Conservation (phyloP, 2,888 invertebrate species). For the Napeogenes sylphis region DNA sequence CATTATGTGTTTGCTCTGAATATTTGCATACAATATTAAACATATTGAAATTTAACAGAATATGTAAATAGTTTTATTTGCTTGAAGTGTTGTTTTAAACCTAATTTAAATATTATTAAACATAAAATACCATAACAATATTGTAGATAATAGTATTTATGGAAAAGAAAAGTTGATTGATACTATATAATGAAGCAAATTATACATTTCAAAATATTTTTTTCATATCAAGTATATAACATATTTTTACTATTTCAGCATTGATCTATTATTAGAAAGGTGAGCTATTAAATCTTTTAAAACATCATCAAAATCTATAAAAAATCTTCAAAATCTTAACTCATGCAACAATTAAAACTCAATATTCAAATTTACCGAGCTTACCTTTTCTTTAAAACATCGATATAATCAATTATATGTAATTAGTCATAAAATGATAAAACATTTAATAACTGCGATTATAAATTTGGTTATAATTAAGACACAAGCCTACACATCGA, state of each 20-base stretch:
- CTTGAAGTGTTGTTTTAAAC: too few species aligned
- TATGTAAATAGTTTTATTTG: background rate
- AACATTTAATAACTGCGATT: conserved; percentile 3
- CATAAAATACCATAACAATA: too few species aligned
- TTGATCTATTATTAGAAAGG: background rate
- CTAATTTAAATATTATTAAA: too few species aligned
- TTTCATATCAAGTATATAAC: background rate
- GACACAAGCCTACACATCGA: conserved; percentile 11
- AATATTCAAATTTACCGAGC: background rate
- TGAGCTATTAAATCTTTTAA: background rate
- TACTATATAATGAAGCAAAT: too few species aligned
- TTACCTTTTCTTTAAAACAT: background rate
- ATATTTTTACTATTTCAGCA: background rate
- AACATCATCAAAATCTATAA: too few species aligned
- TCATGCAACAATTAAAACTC: background rate
- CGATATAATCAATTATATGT: background rate
- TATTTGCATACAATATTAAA: conserved; percentile 23
- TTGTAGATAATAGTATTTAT: too few species aligned
- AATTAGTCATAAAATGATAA: background rate
- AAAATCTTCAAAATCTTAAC: background rate
- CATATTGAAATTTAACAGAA: conserved; percentile 2
- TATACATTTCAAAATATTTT: too few species aligned
- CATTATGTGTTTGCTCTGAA: conserved; percentile 28
- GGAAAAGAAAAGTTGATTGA: too few species aligned
- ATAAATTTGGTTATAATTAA: background rate